These are phyloP conservation scores for Pachycephus smyrnensis DNA, from an alignment of 2,888 invertebrate genomes.

Conservation along the genomic window DNA sequence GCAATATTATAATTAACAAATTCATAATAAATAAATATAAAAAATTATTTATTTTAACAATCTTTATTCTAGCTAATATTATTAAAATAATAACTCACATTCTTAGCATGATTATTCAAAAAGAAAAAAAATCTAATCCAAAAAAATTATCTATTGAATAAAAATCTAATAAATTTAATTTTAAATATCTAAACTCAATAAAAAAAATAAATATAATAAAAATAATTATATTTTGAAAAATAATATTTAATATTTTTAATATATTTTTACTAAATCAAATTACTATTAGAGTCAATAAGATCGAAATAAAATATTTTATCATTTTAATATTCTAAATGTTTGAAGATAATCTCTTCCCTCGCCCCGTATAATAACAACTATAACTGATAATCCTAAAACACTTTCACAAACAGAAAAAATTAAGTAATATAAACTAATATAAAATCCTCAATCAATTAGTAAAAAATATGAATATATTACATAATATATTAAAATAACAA, in stretches of 20 bases:
- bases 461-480: conserved; percentile 65
- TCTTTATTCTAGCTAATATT: conserved; percentile 70
- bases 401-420: conserved; percentile 76
- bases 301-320: conserved; percentile 69
- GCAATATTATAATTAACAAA: conserved; percentile 70
- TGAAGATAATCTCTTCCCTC: conserved; percentile 76
- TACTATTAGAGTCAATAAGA: conserved; percentile 55
- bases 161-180: conserved; percentile 44
- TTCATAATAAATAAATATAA: conserved; percentile 69
- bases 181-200: conserved; percentile 46
- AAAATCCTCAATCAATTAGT: conserved; percentile 23
- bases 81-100: conserved; percentile 74
- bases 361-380: conserved; percentile 73
- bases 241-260: conserved; percentile 68
- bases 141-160: conserved; percentile 18
- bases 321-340: conserved; percentile 71
- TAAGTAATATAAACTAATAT: conserved; percentile 71
- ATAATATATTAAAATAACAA: conserved; percentile 71
- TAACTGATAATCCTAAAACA: conserved; percentile 74
- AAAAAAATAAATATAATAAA: conserved; percentile 62
- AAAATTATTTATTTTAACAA: conserved; percentile 67
- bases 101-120: conserved; percentile 65
- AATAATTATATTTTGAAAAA: conserved; percentile 57
- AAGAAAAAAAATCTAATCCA: conserved; percentile 33
- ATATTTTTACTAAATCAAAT: conserved; percentile 62